Percentiles rank a stretch among this genome's conserved stretches.
Conservation (phyloP, 30 jellyfish, hydroid and myxozoan genomes). For the Catostylus mosaicus region DNA sequence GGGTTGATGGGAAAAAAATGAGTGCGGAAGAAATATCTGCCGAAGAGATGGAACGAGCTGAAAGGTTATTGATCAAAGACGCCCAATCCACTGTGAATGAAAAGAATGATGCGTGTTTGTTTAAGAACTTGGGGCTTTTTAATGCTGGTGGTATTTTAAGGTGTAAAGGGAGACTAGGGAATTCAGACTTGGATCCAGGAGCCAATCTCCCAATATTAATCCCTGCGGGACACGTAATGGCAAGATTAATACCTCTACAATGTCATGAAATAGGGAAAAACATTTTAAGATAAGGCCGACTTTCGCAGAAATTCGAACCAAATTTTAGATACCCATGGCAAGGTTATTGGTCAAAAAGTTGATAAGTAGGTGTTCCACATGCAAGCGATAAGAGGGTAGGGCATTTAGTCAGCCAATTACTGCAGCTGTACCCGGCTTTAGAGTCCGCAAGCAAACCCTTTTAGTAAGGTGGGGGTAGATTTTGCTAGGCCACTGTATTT, state of each 20-base stretch:
- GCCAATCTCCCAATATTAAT: conserved; percentile 21
- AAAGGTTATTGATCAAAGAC: background rate
- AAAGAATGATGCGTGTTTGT: conserved; percentile 18
- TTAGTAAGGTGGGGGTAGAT: conserved; percentile 28
- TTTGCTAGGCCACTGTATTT: background rate
- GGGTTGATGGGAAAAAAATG: background rate
- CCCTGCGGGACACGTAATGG: background rate
- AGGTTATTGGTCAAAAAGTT: conserved; percentile 27
- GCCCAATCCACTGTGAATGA: conserved; percentile 18
- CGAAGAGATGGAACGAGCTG: background rate
- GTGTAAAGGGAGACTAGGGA: background rate
- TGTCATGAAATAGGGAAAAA: conserved; percentile 19
- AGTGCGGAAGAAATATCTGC: background rate
- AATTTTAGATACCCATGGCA: conserved; percentile 19
- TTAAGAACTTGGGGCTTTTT: conserved; percentile 5
- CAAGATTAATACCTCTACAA: background rate
- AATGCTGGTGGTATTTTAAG: background rate
- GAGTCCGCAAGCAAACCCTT: conserved; percentile 18
- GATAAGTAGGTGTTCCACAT: conserved; percentile 1
- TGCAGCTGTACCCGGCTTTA: conserved; percentile 15
- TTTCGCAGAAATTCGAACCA: conserved; percentile 13
- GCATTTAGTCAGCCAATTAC: conserved; percentile 16
- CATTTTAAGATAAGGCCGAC: conserved; percentile 22
- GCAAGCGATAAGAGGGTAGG: conserved; percentile 12
- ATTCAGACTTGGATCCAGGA: background rate